These are phyloP conservation scores for Ichneumoninae sp. DNA, from an alignment of 2,888 invertebrate species.

Conservation along the genomic window DNA sequence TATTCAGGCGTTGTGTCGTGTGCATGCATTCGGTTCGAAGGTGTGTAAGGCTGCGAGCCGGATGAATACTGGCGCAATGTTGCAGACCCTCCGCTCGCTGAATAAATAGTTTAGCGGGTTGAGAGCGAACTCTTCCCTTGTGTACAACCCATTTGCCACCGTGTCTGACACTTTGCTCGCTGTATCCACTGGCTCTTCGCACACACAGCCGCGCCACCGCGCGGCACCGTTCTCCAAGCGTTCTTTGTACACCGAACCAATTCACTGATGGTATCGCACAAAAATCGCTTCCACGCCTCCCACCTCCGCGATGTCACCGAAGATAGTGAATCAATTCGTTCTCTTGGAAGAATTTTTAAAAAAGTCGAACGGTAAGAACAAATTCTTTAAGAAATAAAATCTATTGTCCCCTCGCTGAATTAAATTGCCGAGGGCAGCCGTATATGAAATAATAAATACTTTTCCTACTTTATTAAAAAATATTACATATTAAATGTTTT, in stretches of 20 bases:
- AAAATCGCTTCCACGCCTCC: slow-evolving; percentile 11
- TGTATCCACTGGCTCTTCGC: slow-evolving; percentile 1
- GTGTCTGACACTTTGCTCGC: slow-evolving; percentile 47
- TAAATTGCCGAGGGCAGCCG: too few species aligned
- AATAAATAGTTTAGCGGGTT: slow-evolving; percentile 48
- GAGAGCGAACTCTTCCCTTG: slow-evolving; percentile 12
- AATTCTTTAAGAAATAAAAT: too few species aligned
- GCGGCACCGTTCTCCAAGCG: not conserved
- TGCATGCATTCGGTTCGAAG: slow-evolving; percentile 35
- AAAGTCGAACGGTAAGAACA: not conserved
- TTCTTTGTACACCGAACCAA: slow-evolving; percentile 55
- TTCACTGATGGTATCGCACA: slow-evolving; percentile 56
- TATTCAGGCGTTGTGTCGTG: slow-evolving; percentile 8
- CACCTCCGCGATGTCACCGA: not conserved
- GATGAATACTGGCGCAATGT: slow-evolving; percentile 47
- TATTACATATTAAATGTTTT: too few species aligned
- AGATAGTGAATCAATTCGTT: not conserved
- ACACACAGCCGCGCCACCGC: not conserved
- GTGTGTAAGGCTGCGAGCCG: slow-evolving; percentile 39
- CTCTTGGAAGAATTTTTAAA: not conserved
- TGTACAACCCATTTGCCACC: slow-evolving; percentile 29
- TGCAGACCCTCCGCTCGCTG: slow-evolving; percentile 8
- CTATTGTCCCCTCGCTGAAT: too few species aligned
- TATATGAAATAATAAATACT: too few species aligned
- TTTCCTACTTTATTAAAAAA: too few species aligned